These are phyloP conservation scores for Volucella bombylans DNA, from an alignment of 2,888 invertebrate species.

Conservation along the genomic window DNA sequence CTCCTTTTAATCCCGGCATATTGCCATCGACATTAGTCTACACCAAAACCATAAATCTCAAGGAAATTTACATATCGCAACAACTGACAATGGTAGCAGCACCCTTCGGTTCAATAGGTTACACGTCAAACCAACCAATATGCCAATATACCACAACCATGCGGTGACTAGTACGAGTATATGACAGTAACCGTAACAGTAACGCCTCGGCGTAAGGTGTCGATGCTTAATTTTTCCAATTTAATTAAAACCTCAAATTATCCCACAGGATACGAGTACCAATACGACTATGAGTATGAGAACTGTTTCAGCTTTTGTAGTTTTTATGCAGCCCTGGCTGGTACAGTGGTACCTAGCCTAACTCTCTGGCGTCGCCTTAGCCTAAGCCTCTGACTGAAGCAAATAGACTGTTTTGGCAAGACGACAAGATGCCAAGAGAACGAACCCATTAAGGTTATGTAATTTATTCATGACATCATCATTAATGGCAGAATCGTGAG, in stretches of 20 bases:
- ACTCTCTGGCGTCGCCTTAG: background rate
- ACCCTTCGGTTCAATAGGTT: constrained; percentile 3
- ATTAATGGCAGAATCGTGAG: constrained; percentile 73
- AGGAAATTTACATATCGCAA: constrained; percentile 50
- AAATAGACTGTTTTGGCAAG: constrained; percentile 1
- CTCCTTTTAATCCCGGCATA: constrained; percentile 18
- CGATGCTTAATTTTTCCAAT: constrained; percentile 72
- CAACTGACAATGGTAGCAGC: background rate
- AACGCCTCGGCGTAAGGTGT: constrained; percentile 58
- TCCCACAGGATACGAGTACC: constrained; percentile 47
- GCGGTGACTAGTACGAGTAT: constrained; percentile 24
- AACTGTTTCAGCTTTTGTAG: constrained; percentile 58
- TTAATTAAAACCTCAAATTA: constrained; percentile 74
- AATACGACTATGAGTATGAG: too few species aligned
- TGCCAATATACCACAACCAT: constrained; percentile 54
- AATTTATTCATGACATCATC: constrained; percentile 74
- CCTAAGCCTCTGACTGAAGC: constrained; percentile 33
- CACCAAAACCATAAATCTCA: constrained; percentile 48
- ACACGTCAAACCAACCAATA: constrained; percentile 30
- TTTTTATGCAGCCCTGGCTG: constrained; percentile 26
- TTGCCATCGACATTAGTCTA: constrained; percentile 45
- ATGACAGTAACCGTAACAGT: constrained; percentile 31
- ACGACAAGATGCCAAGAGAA: constrained; percentile 35
- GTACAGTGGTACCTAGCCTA: background rate
- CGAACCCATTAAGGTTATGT: constrained; percentile 70